A percentile compares a stretch with the other conserved stretches of the same genome.
These are phyloP conservation scores for Anorthoa munda DNA, from an alignment of 2,888 invertebrate species.

Conservation along the genomic window DNA sequence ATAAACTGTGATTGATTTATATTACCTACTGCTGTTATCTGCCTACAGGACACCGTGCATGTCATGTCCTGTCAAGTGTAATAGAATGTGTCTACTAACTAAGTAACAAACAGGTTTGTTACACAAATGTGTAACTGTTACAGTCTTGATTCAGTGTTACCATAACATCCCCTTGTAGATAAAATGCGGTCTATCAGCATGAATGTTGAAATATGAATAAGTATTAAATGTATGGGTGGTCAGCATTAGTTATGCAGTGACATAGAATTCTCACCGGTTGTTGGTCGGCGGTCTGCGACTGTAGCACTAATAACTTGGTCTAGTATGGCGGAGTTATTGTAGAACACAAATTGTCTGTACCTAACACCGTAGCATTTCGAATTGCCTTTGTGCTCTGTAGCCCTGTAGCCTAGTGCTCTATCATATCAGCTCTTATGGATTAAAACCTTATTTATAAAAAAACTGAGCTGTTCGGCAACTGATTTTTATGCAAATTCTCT, in stretches of 20 bases:
- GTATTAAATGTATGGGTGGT: conserved; percentile 37
- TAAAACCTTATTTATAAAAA: no score
- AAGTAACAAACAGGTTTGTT: conserved; percentile 60
- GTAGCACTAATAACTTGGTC: conserved; percentile 3
- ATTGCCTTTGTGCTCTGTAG: neutral
- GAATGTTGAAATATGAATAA: conserved; percentile 57
- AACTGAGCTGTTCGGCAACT: no score
- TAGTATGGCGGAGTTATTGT: conserved; percentile 4
- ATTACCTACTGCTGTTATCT: neutral
- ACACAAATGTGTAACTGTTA: conserved; percentile 47
- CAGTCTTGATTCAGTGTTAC: conserved; percentile 47
- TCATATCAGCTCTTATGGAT: no score
- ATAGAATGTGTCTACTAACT: conserved; percentile 17
- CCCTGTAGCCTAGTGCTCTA: neutral
- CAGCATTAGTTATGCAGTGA: conserved; percentile 47
- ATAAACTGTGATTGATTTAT: conserved; percentile 2
- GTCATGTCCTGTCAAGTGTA: neutral
- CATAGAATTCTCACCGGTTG: conserved; percentile 42
- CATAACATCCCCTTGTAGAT: conserved; percentile 49
- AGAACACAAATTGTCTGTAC: neutral
- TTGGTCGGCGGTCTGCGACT: conserved; percentile 1
- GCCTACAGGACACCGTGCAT: conserved; percentile 7
- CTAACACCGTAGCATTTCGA: neutral
- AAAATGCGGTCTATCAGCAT: conserved; percentile 38
- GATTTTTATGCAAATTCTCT: no score